Percentiles rank a stretch among this genome's conserved stretches.
Conservation (phyloP, 1,140 invertebrate genomes). For the Apis florea region DNA sequence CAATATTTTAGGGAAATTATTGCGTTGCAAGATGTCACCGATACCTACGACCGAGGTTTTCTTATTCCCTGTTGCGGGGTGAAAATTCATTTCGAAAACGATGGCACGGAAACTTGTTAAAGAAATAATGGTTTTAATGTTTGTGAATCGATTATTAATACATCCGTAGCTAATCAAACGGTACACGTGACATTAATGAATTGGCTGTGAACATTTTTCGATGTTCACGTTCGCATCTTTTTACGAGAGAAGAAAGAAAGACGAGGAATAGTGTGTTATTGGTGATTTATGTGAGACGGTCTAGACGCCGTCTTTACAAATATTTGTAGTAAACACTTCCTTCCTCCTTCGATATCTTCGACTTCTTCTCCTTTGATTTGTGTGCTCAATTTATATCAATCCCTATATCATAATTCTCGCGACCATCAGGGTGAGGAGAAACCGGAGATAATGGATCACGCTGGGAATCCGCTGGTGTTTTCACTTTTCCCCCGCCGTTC, state of each 20-base stretch:
- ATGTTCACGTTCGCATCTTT: neutral
- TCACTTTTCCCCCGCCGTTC: too few species aligned
- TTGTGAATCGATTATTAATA: neutral
- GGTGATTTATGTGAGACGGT: constrained; percentile 17
- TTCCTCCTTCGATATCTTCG: constrained; percentile 24
- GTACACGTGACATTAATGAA: neutral
- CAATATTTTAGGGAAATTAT: constrained; percentile 62
- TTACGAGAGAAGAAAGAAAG: neutral
- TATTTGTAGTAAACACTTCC: constrained; percentile 42
- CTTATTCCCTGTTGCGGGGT: neutral
- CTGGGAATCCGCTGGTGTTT: neutral
- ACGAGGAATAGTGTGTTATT: constrained; percentile 16
- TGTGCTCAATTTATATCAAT: constrained; percentile 34
- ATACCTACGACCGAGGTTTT: neutral
- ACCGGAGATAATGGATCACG: neutral
- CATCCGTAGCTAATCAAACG: neutral
- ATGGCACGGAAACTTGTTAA: too few species aligned
- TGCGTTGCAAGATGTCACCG: constrained; percentile 46
- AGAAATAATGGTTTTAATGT: neutral
- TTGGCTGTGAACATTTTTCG: neutral
- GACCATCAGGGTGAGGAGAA: neutral
- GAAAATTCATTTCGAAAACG: neutral
- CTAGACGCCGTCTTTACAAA: constrained; percentile 20
- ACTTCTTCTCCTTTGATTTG: constrained; percentile 32
- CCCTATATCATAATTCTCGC: constrained; percentile 37